Evolutionary conservation across 2,888 invertebrate species (phyloP), one percentile per base, ranked within the genome.

Genomic region (Orchesella flavescens): DNA sequence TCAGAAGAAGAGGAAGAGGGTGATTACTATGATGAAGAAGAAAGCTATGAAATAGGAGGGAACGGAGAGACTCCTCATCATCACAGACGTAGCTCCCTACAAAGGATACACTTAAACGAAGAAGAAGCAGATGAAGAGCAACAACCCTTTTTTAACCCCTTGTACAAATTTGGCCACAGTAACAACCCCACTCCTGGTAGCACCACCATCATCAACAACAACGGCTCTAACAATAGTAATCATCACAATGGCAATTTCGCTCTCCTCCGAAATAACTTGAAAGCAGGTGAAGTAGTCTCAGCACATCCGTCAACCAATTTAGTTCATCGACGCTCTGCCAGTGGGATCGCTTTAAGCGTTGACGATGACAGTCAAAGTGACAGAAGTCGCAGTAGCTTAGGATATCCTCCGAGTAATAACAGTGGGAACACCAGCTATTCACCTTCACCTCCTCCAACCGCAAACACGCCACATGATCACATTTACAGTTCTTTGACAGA

Each of bases 351-450:
- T 49, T 46, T 76, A 53, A 85, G 83, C 71, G 76, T 81, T n/a
- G 86, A 86, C 19, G 86, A 86, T 63, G 86, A 86, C 66, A 86
- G 83, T 79, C 82, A 83, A 23, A 77, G 77, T 76, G 84, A 84
- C 34, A 75, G 86, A 76, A 86, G 86, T 71, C 79, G 84, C 46
- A 86, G 86, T 34, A 86, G 86, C 69, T 65, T 86, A 69, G 84
- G 86, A 34, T 79, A 84, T 61, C 83, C 86, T 46, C 75, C 74
- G 57, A 81, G 80, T 55, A 61, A 75, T 34, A 80, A 80, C 68
- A 75, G 81, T 81, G 81, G 74, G 21, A 82, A 46, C 17, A 65
- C 66, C 1, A 83, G 82, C 19, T 84, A 79, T 63, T 84, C 82
- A 7, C 81, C 81, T n/a, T 84, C 84, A 24, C 86, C 86, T 17